Percentiles rank a stretch among this genome's conserved stretches.
These are phyloP conservation scores for Temnothorax nylanderi DNA, from an alignment of 1,140 invertebrate species.

Conservation along the genomic window DNA sequence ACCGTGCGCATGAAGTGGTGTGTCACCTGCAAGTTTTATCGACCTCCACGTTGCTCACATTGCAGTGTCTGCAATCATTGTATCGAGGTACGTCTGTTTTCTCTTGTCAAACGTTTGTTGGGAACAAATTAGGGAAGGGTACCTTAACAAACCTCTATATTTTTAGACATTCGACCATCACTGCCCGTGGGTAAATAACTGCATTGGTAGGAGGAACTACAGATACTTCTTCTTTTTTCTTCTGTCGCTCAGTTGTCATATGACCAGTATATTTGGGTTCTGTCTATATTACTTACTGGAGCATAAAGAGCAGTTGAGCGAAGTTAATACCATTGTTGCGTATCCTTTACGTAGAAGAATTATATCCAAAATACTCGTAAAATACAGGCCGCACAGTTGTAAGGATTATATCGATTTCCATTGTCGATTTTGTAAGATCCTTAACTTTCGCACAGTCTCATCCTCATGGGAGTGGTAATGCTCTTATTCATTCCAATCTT, in stretches of 20 bases:
- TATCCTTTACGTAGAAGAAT: constrained; percentile 89
- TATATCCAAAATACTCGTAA: background rate
- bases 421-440: constrained; percentile 72
- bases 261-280: constrained; percentile 98
- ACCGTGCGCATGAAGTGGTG: constrained; percentile 99
- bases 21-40: constrained; percentile 99
- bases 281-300: constrained; percentile 96
- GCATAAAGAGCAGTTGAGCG: constrained; percentile 92
- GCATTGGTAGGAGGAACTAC: constrained; percentile 99
- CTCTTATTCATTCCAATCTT: constrained; percentile 98
- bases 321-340: constrained; percentile 95
- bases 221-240: constrained; percentile 99
- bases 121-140: background rate
- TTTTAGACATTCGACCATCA: constrained; percentile 99
- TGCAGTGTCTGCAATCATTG: constrained; percentile 99
- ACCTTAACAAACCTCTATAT: constrained; percentile 11
- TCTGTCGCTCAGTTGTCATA: constrained; percentile 97
- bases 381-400: background rate
- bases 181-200: constrained; percentile 99
- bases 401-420: background rate
- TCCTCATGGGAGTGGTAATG: constrained; percentile 96
- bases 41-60: constrained; percentile 99
- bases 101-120: background rate
- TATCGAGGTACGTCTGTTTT: constrained; percentile 92
- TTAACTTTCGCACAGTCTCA: constrained; percentile 90